These are phyloP conservation scores for Tenthredo livida DNA, from an alignment of 2,888 invertebrate species.

Conservation along the genomic window DNA sequence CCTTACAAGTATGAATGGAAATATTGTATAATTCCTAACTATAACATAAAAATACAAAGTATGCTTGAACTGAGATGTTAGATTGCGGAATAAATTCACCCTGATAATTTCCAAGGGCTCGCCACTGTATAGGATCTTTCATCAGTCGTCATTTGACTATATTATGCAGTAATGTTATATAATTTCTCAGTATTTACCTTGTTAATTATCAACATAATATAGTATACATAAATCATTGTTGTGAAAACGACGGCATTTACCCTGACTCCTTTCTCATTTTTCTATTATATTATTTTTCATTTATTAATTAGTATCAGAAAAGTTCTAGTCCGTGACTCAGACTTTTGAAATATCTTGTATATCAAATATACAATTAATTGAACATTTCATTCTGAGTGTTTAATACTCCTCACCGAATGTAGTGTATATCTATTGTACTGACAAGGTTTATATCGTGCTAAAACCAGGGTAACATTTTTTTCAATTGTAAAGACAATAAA, in stretches of 20 bases:
- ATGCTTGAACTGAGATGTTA: neutral
- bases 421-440: neutral
- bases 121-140: slow-evolving; percentile 11
- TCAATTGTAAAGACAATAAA: neutral
- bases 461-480: neutral
- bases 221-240: slow-evolving; percentile 2
- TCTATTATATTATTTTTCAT: neutral
- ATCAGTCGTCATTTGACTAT: neutral
- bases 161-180: neutral
- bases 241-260: slow-evolving; percentile 43
- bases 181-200: neutral
- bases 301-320: neutral
- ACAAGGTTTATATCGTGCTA: neutral
- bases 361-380: slow-evolving; percentile 1
- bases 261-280: neutral
- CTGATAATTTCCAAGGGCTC: neutral
- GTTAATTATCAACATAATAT: slow-evolving; percentile 11
- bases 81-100: neutral
- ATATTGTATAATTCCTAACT: slow-evolving; percentile 1
- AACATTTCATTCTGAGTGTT: neutral
- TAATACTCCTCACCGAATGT: neutral
- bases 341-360: slow-evolving; percentile 37
- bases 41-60: slow-evolving; percentile 5
- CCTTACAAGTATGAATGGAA: slow-evolving; percentile 39
- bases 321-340: neutral